These are phyloP conservation scores for Antheraea pernyi DNA, from an alignment of 1,140 invertebrate species.

Conservation along the genomic window DNA sequence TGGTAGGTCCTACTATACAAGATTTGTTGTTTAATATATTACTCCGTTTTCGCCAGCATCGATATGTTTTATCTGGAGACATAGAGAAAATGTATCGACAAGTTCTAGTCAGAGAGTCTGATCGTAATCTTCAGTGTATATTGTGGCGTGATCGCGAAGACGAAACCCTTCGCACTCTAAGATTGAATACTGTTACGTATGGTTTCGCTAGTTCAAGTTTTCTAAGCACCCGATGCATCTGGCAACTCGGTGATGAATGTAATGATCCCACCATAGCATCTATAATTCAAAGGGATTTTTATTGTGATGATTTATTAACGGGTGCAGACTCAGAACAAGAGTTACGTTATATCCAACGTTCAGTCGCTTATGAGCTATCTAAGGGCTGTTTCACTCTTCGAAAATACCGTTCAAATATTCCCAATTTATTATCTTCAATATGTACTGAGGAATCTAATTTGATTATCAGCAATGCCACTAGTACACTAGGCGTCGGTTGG, in stretches of 20 bases:
- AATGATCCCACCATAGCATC: slow-evolving; percentile 28
- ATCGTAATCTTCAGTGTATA: slow-evolving; percentile 51
- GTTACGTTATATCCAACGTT: slow-evolving; percentile 21
- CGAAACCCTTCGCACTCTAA: slow-evolving; percentile 29
- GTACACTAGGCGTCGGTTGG: slow-evolving; percentile 28
- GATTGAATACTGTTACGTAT: slow-evolving; percentile 43
- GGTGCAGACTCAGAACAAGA: slow-evolving; percentile 36
- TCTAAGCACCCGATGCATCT: slow-evolving; percentile 46
- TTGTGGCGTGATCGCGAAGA: slow-evolving; percentile 47
- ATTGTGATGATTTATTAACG: slow-evolving; percentile 72
- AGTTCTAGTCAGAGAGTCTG: slow-evolving; percentile 24
- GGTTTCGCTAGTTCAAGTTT: slow-evolving; percentile 51
- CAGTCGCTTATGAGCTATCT: slow-evolving; percentile 13
- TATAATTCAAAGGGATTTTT: slow-evolving; percentile 60
- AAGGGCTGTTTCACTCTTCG: slow-evolving; percentile 27
- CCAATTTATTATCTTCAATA: background rate
- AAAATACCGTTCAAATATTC: slow-evolving; percentile 22
- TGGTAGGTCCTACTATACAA: slow-evolving; percentile 38
- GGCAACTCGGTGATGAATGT: slow-evolving; percentile 43
- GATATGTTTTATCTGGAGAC: slow-evolving; percentile 47
- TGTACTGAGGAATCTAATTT: slow-evolving; percentile 22
- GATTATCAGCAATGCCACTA: slow-evolving; percentile 16
- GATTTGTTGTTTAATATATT: slow-evolving; percentile 54
- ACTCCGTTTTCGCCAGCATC: slow-evolving; percentile 46
- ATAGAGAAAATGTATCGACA: slow-evolving; percentile 48